Base-by-base conservation (phyloP, 1,140 invertebrate species). In the Trissolcus basalis region DNA sequence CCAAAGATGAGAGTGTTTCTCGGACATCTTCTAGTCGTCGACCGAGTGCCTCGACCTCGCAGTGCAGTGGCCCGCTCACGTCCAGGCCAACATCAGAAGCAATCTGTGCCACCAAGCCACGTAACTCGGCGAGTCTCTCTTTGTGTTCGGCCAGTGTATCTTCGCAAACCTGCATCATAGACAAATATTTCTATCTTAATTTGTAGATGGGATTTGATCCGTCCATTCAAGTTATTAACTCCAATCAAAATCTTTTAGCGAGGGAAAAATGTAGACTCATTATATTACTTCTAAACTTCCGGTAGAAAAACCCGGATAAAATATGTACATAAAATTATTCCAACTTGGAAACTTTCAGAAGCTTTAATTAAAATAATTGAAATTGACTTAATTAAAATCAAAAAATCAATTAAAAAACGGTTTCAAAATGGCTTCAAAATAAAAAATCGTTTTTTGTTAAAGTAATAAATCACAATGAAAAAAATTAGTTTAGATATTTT, bases 21-120 rank as follows among this genome's bases (percentile, higher is more conserved):
- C 93, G 90, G 43, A 95, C 93, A 81, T 94, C 91, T 78, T 94
- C 91, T 36, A 96, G 89, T n/a, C 92, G 89, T 59, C 91, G 90
- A 12, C 93, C 93, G n/a, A 95, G 86, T 0, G 92, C 92, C 72
- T 94, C 93, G 6, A 95, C 91, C 80, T 95, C 94, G n/a, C 91
- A 91, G 36, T 93, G 92, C 43, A 95, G 87, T 0, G 93, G 90
- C 9, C 91, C 89, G 39, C 91, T 90, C 4, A 90, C 90, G 81
- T 93, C 92, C 49, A 94, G 88, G 13, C 94, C 93, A 14, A 95
- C 93, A 80, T 94, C 93, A 4, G 92, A 91, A 0, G 94, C 93
- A 35, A 95, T 94, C 65, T 93, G 91, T 1, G 92, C 90, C 9
- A 94, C 94, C 67, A 95, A 89, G n/a, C 92, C 90, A 11, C 92